Conservation (phyloP, 2,797 vertebrate genomes). For the Tauraco hartlaubi region DNA sequence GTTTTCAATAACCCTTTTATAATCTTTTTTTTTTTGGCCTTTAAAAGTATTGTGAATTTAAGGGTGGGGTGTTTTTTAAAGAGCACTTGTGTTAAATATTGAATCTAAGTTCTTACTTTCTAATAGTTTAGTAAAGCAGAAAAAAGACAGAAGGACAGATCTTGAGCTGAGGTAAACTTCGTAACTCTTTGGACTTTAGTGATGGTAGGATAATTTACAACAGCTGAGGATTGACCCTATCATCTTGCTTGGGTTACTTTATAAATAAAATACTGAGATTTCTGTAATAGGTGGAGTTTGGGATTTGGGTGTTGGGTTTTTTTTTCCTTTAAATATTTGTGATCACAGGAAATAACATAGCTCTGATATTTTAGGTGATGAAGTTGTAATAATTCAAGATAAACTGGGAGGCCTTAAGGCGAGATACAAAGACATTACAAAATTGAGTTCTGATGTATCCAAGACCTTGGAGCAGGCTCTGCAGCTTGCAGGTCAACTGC, state of each 20-base stretch:
- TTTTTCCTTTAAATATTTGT: not conserved
- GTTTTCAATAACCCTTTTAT: not conserved
- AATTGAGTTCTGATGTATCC: slow-evolving; percentile 86
- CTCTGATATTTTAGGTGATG: slow-evolving; percentile 88
- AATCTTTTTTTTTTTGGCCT: not conserved
- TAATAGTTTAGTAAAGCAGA: not conserved
- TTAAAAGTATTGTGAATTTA: not conserved
- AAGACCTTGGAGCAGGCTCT: slow-evolving; percentile 90
- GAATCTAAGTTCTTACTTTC: not conserved
- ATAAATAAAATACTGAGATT: not conserved
- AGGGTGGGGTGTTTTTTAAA: not conserved
- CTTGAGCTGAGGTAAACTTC: not conserved
- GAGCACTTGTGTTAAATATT: not conserved
- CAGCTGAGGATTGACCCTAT: not conserved
- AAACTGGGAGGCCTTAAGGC: slow-evolving; percentile 96
- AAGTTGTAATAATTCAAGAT: slow-evolving; percentile 96
- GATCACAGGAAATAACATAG: slow-evolving; percentile 1
- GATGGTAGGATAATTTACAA: not conserved
- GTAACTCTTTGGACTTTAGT: not conserved
- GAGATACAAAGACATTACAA: slow-evolving; percentile 92
- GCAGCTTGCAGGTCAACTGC: slow-evolving; percentile 86
- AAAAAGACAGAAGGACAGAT: not conserved
- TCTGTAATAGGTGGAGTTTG: not conserved
- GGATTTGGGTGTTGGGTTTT: accelerated
- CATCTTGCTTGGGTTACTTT: not conserved